A percentile compares a stretch with the other conserved stretches of the same genome.
Evolutionary conservation across 2,113 vertebrate genomes (phyloP).

Genomic region (Elgaria multicarinata): DNA sequence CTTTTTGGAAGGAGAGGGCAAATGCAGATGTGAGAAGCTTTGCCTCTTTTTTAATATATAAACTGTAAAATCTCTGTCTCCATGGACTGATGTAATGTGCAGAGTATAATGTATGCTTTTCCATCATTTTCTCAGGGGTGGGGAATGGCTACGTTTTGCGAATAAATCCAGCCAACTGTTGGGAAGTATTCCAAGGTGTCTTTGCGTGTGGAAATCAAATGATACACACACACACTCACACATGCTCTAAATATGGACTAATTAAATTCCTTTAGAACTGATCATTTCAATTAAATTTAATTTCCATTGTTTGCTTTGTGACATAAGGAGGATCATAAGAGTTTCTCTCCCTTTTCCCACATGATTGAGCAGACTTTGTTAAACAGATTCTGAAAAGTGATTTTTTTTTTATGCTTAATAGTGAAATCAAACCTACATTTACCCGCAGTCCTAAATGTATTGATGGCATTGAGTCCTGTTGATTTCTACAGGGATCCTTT

Average conservation of each 20-base stretch:
- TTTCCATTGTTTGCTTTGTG: slow-evolving; percentile 44
- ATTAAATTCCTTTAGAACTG: slow-evolving; percentile 36
- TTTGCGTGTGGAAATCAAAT: slow-evolving; percentile 26
- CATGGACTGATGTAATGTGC: slow-evolving; percentile 17
- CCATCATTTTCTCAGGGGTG: slow-evolving; percentile 22
- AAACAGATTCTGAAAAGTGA: slow-evolving; percentile 25
- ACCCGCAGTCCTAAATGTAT: background rate
- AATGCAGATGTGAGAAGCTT: slow-evolving; percentile 41
- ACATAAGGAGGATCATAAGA: slow-evolving; percentile 16
- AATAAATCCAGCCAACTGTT: slow-evolving; percentile 46
- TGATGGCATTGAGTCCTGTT: background rate
- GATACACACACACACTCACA: slow-evolving; percentile 47
- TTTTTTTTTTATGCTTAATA: background rate
- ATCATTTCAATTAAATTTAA: slow-evolving; percentile 57
- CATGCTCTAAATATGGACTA: slow-evolving; percentile 39
- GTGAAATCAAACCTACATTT: slow-evolving; percentile 20
- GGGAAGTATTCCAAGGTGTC: slow-evolving; percentile 40
- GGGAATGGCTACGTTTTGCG: slow-evolving; percentile 16
- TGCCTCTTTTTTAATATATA: slow-evolving; percentile 44
- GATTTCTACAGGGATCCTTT: background rate
- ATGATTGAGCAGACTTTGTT: slow-evolving; percentile 34
- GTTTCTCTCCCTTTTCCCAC: background rate
- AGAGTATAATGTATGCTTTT: slow-evolving; percentile 20
- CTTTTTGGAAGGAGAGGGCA: slow-evolving; percentile 32
- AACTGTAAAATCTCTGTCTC: slow-evolving; percentile 30